phyloP scores from a whole-genome alignment of 2,797 vertebrate species.

The Austrolebias charrua region DNA sequence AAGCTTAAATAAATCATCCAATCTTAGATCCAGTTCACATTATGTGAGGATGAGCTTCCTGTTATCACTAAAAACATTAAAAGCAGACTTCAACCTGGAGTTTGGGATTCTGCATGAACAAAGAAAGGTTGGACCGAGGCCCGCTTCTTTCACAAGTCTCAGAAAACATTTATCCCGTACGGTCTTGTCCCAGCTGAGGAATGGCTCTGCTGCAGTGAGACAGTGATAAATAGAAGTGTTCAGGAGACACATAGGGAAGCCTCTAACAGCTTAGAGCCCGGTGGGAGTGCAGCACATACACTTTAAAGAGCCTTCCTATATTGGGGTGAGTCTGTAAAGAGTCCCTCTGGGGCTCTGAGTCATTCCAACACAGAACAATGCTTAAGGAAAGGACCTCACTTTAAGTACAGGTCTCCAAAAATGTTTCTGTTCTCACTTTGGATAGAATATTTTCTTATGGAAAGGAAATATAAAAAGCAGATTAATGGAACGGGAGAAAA shows the following conservation, averaged over 20 bases:
- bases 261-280: constrained; percentile 53
- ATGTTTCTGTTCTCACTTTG: constrained; percentile 50
- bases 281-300: constrained; percentile 43
- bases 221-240: constrained; percentile 69
- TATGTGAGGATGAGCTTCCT: too few relatives aligned
- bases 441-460: constrained; percentile 36
- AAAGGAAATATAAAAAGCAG: constrained; percentile 11
- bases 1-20: too few relatives aligned
- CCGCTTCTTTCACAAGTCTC: constrained; percentile 39
- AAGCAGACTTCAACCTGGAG: too few relatives aligned
- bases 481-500: constrained; percentile 1
- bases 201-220: constrained; percentile 50
- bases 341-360: constrained; percentile 50
- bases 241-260: constrained; percentile 61
- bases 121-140: constrained; percentile 27
- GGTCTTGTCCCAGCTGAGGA: constrained; percentile 52
- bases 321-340: constrained; percentile 37
- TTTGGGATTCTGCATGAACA: too few relatives aligned
- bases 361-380: constrained; percentile 49
- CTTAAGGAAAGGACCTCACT: constrained; percentile 53
- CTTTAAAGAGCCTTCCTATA: constrained; percentile 44
- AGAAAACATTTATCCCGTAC: constrained; percentile 49
- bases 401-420: constrained; percentile 34
- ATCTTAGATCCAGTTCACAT: too few relatives aligned
- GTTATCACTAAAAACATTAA: too few relatives aligned